Percentiles rank a stretch among this genome's conserved stretches.
Evolutionary conservation across 2,113 vertebrate genomes (phyloP).

Genomic region (Hystrix cristata): DNA sequence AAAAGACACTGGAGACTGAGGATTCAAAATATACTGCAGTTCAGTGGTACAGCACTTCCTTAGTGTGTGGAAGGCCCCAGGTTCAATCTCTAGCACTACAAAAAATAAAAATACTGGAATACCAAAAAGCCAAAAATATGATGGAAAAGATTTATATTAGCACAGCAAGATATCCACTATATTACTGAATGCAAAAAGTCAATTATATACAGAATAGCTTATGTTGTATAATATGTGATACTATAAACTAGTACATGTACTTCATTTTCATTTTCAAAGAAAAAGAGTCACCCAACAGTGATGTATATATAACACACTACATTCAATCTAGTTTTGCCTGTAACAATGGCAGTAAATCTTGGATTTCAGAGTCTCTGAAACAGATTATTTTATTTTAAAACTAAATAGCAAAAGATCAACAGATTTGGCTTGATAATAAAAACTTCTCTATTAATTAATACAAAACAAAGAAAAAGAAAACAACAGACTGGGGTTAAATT

Average conservation of each 20-base stretch:
- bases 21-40: neutral
- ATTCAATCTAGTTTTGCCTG: neutral
- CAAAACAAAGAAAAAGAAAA: slow-evolving; percentile 59
- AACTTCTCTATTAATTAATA: slow-evolving; percentile 55
- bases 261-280: slow-evolving; percentile 57
- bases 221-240: neutral
- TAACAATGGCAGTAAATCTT: slow-evolving; percentile 17
- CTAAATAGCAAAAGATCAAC: slow-evolving; percentile 59
- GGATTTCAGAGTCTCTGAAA: slow-evolving; percentile 42
- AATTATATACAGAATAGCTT: neutral
- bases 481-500: slow-evolving; percentile 8
- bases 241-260: neutral
- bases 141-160: neutral
- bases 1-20: neutral
- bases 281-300: slow-evolving; percentile 19
- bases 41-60: neutral
- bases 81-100: neutral
- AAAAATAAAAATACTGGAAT: neutral
- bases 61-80: neutral
- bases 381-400: slow-evolving; percentile 65
- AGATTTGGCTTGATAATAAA: slow-evolving; percentile 67
- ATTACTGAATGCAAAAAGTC: neutral
- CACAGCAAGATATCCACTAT: neutral
- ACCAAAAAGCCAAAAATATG: neutral
- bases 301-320: neutral